Conservation (phyloP, 1,140 invertebrate genomes). For the Patella vulgata region DNA sequence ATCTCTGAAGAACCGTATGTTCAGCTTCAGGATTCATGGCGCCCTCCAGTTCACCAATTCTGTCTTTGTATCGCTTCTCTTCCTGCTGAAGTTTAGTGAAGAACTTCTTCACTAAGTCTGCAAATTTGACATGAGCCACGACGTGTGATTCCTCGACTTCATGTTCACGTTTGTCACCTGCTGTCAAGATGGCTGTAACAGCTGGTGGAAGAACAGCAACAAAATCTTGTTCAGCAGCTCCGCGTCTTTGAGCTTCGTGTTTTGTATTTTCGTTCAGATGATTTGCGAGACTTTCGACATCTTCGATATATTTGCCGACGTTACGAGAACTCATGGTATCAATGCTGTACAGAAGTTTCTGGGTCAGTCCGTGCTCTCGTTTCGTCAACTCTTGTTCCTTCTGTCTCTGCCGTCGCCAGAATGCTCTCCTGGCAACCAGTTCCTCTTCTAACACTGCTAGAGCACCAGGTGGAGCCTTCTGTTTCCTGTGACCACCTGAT, state of each 20-base stretch:
- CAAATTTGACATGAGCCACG: constrained; percentile 49
- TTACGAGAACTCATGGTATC: constrained; percentile 43
- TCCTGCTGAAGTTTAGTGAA: constrained; percentile 56
- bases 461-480: constrained; percentile 58
- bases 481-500: constrained; percentile 52
- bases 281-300: constrained; percentile 43
- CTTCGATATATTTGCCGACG: constrained; percentile 45
- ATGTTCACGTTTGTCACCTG: constrained; percentile 54
- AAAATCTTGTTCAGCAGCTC: constrained; percentile 55
- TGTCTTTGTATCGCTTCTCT: constrained; percentile 58
- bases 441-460: constrained; percentile 61
- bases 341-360: constrained; percentile 43
- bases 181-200: constrained; percentile 53
- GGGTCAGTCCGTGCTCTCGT: constrained; percentile 50
- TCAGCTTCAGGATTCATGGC: constrained; percentile 61
- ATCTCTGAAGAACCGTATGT: constrained; percentile 46
- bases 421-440: constrained; percentile 51
- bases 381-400: constrained; percentile 51
- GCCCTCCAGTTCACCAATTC: constrained; percentile 53
- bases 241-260: constrained; percentile 54
- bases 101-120: constrained; percentile 53
- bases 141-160: constrained; percentile 49
- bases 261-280: constrained; percentile 50
- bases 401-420: constrained; percentile 58
- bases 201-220: constrained; percentile 52